These are phyloP conservation scores for Agrochola macilenta DNA, from an alignment of 2,888 invertebrate genomes.

Conservation along the genomic window DNA sequence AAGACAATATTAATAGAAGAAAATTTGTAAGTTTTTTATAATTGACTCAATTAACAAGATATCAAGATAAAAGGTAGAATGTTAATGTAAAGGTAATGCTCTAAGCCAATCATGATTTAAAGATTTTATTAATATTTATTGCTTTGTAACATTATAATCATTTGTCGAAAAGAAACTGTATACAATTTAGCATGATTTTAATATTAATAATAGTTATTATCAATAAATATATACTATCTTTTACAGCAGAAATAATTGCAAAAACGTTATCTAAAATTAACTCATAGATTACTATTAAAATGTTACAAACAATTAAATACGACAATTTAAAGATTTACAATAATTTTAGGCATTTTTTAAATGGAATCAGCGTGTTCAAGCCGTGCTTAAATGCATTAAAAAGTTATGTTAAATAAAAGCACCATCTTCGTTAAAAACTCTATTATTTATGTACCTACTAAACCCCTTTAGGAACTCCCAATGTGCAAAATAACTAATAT, in stretches of 20 bases:
- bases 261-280: background rate
- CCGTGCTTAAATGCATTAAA: conserved; percentile 49
- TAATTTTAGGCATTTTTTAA: conserved; percentile 21
- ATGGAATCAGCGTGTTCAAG: conserved; percentile 47
- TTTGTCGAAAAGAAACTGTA: background rate
- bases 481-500: conserved; percentile 71
- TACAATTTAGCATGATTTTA: background rate
- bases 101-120: conserved; percentile 45
- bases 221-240: background rate
- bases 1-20: conserved; percentile 62
- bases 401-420: conserved; percentile 53
- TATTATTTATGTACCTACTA: conserved; percentile 55
- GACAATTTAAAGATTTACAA: conserved; percentile 5
- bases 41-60: conserved; percentile 79
- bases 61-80: conserved; percentile 53
- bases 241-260: background rate
- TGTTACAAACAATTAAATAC: conserved; percentile 16
- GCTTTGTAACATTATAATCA: conserved; percentile 32
- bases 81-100: conserved; percentile 36
- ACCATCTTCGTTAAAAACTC: conserved; percentile 52
- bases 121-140: background rate
- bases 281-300: conserved; percentile 13
- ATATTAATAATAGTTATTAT: background rate
- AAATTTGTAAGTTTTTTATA: conserved; percentile 71
- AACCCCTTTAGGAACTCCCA: conserved; percentile 80